Evolutionary conservation across 2,113 vertebrate species (phyloP).

Genomic region (Stomatorhinus ivindoensis): DNA sequence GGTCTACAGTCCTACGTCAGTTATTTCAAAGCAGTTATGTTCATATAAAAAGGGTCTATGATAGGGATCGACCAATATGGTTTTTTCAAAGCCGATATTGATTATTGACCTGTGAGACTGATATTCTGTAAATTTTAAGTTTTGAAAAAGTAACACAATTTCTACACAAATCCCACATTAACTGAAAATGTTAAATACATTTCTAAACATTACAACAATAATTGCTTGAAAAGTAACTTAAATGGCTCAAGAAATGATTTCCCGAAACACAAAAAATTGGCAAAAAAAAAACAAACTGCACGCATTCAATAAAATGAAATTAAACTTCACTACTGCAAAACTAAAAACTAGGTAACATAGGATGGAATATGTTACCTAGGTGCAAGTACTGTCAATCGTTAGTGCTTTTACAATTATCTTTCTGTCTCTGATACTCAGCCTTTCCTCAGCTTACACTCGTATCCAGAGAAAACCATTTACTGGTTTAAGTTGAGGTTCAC

Average conservation of each 20-base stretch:
- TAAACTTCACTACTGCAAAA: background rate
- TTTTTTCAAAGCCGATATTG: background rate
- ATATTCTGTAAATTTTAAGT: background rate
- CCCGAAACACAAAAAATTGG: background rate
- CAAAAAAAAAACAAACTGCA: background rate
- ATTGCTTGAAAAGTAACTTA: background rate
- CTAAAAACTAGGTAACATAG: background rate
- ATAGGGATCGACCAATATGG: background rate
- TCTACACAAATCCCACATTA: background rate
- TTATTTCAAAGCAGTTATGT: background rate
- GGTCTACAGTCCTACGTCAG: background rate
- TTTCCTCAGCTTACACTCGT: background rate
- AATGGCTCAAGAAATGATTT: background rate
- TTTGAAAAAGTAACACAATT: background rate
- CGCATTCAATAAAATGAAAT: background rate
- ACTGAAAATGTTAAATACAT: background rate
- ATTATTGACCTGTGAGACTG: background rate
- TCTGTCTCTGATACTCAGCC: background rate
- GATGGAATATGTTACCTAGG: background rate
- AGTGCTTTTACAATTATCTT: background rate
- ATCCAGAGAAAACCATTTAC: background rate
- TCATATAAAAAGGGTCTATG: background rate
- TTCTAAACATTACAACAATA: background rate
- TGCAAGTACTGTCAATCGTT: background rate
- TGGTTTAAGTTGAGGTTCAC: background rate